Percentiles rank a stretch among this genome's conserved stretches.
phyloP scores from a whole-genome alignment of 92 coral and sea anemone genomes.

The Epizoanthus stellaris region DNA sequence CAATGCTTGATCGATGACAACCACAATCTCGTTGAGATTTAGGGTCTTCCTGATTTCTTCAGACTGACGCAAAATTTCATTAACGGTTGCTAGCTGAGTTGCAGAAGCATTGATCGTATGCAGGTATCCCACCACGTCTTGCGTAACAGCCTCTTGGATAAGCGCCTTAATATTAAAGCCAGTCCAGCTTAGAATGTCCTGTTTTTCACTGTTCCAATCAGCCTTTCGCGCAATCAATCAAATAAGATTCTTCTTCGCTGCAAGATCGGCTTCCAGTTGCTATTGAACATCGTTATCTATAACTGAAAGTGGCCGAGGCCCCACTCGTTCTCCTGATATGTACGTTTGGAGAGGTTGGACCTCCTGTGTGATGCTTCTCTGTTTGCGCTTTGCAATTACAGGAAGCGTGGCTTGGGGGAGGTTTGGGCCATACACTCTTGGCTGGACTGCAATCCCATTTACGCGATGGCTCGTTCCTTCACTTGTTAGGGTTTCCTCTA shows the following conservation, averaged over 20 bases:
- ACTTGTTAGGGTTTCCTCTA: slow-evolving; percentile 58
- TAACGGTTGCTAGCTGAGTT: slow-evolving; percentile 48
- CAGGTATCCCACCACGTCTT: slow-evolving; percentile 57
- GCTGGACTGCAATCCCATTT: slow-evolving; percentile 63
- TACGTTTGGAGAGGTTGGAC: slow-evolving; percentile 11
- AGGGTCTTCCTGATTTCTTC: slow-evolving; percentile 41
- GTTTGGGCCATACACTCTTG: slow-evolving; percentile 59
- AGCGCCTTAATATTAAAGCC: slow-evolving; percentile 55
- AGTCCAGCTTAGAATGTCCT: slow-evolving; percentile 59
- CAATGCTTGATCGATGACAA: slow-evolving; percentile 63
- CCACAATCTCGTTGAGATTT: slow-evolving; percentile 38
- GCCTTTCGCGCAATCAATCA: slow-evolving; percentile 46
- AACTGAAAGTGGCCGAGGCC: slow-evolving; percentile 22
- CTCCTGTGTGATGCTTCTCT: slow-evolving; percentile 46
- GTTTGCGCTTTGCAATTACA: slow-evolving; percentile 41
- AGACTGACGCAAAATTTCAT: slow-evolving; percentile 47
- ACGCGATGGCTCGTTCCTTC: slow-evolving; percentile 62
- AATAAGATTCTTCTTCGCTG: slow-evolving; percentile 34
- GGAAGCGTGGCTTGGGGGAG: slow-evolving; percentile 36
- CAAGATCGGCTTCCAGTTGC: slow-evolving; percentile 18
- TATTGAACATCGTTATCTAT: not conserved
- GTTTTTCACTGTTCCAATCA: slow-evolving; percentile 22
- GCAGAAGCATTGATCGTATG: slow-evolving; percentile 60
- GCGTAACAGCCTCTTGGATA: slow-evolving; percentile 23
- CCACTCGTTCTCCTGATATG: slow-evolving; percentile 39